Evolutionary conservation across 2,888 invertebrate genomes (phyloP).

Genomic region (Cheilosia vulpina): DNA sequence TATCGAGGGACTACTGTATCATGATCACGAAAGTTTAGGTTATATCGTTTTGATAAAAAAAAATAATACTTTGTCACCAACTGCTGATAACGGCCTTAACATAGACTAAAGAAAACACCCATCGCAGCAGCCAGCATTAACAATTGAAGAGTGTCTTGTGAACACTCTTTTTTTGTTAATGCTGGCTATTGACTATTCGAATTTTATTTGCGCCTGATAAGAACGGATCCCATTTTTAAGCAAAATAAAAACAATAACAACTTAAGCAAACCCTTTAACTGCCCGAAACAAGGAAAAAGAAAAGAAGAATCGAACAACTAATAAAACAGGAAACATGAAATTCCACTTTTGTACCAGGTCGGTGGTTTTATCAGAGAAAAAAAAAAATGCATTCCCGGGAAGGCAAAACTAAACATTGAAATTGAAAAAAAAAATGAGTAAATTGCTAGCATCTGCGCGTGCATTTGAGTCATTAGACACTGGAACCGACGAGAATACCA

Average conservation of each 20-base stretch:
- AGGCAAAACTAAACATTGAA: not conserved
- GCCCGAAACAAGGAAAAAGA: not conserved
- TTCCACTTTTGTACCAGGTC: slow-evolving; percentile 15
- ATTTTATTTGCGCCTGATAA: slow-evolving; percentile 36
- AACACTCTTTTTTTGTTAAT: too few relatives aligned
- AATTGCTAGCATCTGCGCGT: slow-evolving; percentile 36
- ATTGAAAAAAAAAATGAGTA: not conserved
- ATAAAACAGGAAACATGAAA: slow-evolving; percentile 33
- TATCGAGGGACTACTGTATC: too few relatives aligned
- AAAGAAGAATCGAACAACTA: not conserved
- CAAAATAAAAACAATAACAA: not conserved
- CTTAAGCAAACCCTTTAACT: not conserved
- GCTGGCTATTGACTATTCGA: too few relatives aligned
- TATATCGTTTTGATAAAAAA: too few relatives aligned
- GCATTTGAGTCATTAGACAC: slow-evolving; percentile 6
- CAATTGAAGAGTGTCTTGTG: too few relatives aligned
- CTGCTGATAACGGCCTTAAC: slow-evolving; percentile 6
- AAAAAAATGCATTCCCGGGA: not conserved
- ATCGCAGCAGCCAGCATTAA: too few relatives aligned
- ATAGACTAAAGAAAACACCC: not conserved
- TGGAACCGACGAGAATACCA: too few relatives aligned
- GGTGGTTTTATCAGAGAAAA: not conserved
- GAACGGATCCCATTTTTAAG: not conserved
- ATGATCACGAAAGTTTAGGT: slow-evolving; percentile 47
- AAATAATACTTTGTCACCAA: not conserved